A percentile compares a stretch with the other conserved stretches of the same genome.
phyloP scores from a whole-genome alignment of 2,797 vertebrate species.

The Chrosomus eos region DNA sequence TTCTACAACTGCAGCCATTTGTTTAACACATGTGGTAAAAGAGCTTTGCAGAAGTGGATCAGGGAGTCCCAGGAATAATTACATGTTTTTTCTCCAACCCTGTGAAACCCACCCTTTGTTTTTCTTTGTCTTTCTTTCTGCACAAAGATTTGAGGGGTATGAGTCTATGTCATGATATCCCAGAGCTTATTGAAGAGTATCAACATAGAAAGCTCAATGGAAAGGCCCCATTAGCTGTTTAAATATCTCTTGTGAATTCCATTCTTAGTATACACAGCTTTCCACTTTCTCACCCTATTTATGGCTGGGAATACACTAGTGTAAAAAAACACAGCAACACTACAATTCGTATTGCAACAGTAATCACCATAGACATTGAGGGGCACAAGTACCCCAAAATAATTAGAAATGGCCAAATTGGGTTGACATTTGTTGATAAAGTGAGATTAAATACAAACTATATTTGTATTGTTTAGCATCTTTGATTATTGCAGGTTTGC shows the following conservation, averaged over 20 bases:
- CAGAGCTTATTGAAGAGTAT: conserved; percentile 15
- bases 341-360: no score
- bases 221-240: conserved; percentile 37
- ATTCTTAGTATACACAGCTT: neutral
- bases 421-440: neutral
- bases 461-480: no score
- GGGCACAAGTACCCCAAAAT: neutral
- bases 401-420: neutral
- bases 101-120: neutral
- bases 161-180: conserved; percentile 28
- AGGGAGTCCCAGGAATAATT: conserved; percentile 36
- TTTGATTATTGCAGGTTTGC: no score
- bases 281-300: neutral
- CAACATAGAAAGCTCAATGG: conserved; percentile 14
- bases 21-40: neutral
- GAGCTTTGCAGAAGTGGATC: conserved; percentile 24
- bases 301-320: neutral
- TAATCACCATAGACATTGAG: neutral
- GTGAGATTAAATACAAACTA: no score
- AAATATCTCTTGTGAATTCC: conserved; percentile 16
- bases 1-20: conserved; percentile 24
- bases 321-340: neutral
- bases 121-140: conserved; percentile 18
- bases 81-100: conserved; percentile 17
- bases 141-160: conserved; percentile 9